These are phyloP conservation scores for Melipona bicolor DNA, from an alignment of 2,888 invertebrate species.

Conservation along the genomic window DNA sequence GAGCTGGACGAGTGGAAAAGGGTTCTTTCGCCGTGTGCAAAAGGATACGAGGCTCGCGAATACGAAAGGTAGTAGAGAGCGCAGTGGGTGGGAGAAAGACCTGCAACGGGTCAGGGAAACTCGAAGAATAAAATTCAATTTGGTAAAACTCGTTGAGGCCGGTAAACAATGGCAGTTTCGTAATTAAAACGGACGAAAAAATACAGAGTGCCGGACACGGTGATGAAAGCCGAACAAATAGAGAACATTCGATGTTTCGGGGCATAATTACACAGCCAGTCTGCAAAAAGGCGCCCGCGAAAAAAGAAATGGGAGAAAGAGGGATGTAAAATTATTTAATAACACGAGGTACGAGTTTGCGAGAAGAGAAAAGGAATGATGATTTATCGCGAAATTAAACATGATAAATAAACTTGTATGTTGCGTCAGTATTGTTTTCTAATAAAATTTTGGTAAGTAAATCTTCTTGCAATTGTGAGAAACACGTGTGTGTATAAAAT, in stretches of 20 bases:
- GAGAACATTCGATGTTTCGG: constrained; percentile 17
- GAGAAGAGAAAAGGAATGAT: neutral
- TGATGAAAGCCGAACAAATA: constrained; percentile 48
- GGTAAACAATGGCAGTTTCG: constrained; percentile 51
- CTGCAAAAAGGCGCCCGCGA: constrained; percentile 4
- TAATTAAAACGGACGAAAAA: constrained; percentile 57
- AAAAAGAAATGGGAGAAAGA: neutral
- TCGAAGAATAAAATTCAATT: constrained; percentile 49
- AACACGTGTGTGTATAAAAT: too few species aligned
- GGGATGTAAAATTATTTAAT: constrained; percentile 46
- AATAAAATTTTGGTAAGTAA: too few species aligned
- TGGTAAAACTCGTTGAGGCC: constrained; percentile 11
- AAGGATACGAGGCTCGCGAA: neutral
- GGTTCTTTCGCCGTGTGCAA: neutral
- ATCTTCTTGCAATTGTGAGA: too few species aligned
- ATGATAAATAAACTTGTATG: neutral
- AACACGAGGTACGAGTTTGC: constrained; percentile 4
- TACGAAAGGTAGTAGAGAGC: neutral
- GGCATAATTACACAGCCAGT: constrained; percentile 43
- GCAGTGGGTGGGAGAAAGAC: too few species aligned
- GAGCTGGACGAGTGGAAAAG: neutral
- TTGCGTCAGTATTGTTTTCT: too few species aligned
- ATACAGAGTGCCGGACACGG: constrained; percentile 17
- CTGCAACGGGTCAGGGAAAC: neutral
- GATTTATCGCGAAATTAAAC: neutral